phyloP scores from a whole-genome alignment of 2,888 invertebrate species.

The Drosophila anomelani region DNA sequence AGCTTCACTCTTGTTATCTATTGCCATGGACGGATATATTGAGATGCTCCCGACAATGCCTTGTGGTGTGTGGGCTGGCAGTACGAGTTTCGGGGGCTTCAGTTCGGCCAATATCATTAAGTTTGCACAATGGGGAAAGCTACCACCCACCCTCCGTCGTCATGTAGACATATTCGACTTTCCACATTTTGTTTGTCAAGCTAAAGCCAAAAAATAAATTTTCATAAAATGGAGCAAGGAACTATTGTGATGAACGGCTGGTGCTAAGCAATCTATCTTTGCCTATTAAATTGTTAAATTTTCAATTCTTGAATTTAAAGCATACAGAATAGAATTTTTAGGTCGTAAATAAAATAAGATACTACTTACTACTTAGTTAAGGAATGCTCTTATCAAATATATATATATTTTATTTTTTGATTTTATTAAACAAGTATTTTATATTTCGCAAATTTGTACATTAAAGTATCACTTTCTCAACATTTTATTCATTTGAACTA shows the following conservation, averaged over 20 bases:
- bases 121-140: conserved; percentile 60
- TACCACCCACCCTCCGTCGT: conserved; percentile 3
- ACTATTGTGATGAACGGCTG: conserved; percentile 24
- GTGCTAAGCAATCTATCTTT: conserved; percentile 57
- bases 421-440: background rate
- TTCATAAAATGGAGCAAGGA: conserved; percentile 57
- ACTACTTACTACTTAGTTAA: no score
- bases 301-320: background rate
- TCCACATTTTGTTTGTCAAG: conserved; percentile 52
- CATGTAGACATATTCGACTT: background rate
- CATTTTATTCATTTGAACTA: background rate
- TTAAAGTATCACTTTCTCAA: background rate
- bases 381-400: no score
- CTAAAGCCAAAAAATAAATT: conserved; percentile 47
- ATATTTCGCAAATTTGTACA: accelerated
- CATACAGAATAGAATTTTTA: background rate
- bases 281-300: conserved; percentile 52
- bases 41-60: conserved; percentile 48
- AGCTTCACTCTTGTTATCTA: conserved; percentile 18
- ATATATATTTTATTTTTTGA: background rate
- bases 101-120: conserved; percentile 70
- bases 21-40: conserved; percentile 22
- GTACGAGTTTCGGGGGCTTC: conserved; percentile 29
- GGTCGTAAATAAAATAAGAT: no score
- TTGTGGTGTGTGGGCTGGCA: conserved; percentile 31